Percentiles rank a stretch among this genome's conserved stretches.
Evolutionary conservation across 1,140 invertebrate species (phyloP).

Genomic region (Sitophilus oryzae): DNA sequence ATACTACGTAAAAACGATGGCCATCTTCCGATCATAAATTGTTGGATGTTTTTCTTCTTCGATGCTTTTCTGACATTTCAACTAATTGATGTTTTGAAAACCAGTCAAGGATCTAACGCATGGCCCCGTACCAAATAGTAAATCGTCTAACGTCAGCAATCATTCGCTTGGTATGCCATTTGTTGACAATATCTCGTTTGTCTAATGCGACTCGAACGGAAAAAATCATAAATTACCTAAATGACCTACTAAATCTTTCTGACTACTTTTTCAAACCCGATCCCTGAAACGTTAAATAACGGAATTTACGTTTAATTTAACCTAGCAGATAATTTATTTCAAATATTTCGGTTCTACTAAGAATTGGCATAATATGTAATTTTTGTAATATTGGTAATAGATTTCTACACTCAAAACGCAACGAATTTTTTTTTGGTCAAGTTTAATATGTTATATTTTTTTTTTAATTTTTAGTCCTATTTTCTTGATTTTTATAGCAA

Average conservation of each 20-base stretch:
- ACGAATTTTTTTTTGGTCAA: background rate
- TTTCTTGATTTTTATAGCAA: no score
- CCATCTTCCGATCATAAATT: background rate
- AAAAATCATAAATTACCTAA: constrained; percentile 5
- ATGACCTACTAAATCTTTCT: constrained; percentile 2
- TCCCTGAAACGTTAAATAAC: background rate
- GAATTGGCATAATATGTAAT: background rate
- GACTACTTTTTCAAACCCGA: background rate
- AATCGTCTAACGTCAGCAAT: constrained; percentile 7
- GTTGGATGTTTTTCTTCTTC: background rate
- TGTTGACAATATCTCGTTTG: constrained; percentile 11
- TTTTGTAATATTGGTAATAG: background rate
- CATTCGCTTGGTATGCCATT: constrained; percentile 1
- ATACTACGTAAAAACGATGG: no score
- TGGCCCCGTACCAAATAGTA: background rate
- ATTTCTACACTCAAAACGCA: background rate
- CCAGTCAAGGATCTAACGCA: constrained; percentile 9
- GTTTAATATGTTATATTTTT: no score
- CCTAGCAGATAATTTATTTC: background rate
- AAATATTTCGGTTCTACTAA: background rate
- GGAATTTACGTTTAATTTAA: background rate
- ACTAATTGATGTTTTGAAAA: constrained; percentile 11
- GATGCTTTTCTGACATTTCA: constrained; percentile 8
- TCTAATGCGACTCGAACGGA: background rate
- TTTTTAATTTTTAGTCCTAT: no score